phyloP scores from a whole-genome alignment of 37 sponge, comb jelly and placozoan genomes.

The Halichondria panicea region DNA sequence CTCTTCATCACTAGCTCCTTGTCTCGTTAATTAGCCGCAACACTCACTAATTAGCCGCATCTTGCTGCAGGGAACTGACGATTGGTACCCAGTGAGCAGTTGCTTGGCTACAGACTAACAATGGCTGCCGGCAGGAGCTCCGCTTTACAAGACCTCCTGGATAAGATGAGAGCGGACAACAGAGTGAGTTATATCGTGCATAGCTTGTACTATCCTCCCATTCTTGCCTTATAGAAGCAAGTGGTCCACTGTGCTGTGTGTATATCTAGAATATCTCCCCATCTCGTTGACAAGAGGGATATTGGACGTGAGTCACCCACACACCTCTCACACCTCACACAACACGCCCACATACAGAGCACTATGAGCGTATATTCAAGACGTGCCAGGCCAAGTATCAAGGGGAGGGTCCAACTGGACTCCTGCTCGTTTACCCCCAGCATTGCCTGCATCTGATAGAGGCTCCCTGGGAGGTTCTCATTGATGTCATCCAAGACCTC shows the following conservation, averaged over 20 bases:
- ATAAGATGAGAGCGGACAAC: slow-evolving; percentile 52
- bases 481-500: slow-evolving; percentile 30
- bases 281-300: slow-evolving; percentile 54
- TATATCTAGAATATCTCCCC: slow-evolving; percentile 56
- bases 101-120: slow-evolving; percentile 9
- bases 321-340: not conserved
- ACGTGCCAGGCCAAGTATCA: slow-evolving; percentile 60
- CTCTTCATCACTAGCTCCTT: too few species aligned
- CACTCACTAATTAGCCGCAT: not conserved
- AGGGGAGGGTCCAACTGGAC: slow-evolving; percentile 79
- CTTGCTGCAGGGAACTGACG: not conserved
- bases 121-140: slow-evolving; percentile 34
- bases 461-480: slow-evolving; percentile 47
- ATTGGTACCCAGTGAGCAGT: not conserved
- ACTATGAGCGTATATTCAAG: slow-evolving; percentile 73
- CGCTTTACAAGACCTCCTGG: slow-evolving; percentile 50
- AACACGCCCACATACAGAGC: slow-evolving; percentile 18
- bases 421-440: slow-evolving; percentile 74
- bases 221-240: slow-evolving; percentile 34
- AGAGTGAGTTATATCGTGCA: slow-evolving; percentile 27
- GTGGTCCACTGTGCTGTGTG: slow-evolving; percentile 44
- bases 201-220: not conserved
- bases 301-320: slow-evolving; percentile 45
- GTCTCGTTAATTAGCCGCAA: not conserved
- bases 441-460: slow-evolving; percentile 75